Evolutionary conservation across 2,113 vertebrate species (phyloP).

Genomic region (Psettodes erumei): DNA sequence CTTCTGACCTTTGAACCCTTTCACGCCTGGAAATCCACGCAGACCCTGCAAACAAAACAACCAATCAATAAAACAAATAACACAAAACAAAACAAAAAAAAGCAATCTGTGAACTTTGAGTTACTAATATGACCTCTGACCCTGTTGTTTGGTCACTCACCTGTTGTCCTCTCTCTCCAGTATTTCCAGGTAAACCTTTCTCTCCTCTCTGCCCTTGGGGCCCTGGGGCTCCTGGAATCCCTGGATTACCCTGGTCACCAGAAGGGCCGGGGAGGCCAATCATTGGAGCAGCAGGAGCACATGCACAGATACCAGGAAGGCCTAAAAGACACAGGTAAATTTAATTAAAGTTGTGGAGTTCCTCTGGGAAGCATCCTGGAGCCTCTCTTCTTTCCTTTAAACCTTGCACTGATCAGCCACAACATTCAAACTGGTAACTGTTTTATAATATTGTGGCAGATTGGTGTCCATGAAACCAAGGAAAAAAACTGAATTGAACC

Average conservation of each 20-base stretch:
- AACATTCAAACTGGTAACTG: too few species aligned
- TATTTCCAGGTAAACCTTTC: conserved; percentile 70
- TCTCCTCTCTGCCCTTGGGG: conserved; percentile 60
- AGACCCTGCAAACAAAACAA: conserved; percentile 80
- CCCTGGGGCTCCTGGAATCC: conserved; percentile 57
- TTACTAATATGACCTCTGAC: neutral
- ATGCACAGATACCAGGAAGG: conserved; percentile 63
- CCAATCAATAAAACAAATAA: neutral
- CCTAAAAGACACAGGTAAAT: conserved; percentile 58
- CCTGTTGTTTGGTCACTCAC: conserved; percentile 54
- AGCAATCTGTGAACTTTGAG: neutral
- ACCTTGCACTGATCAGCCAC: too few species aligned
- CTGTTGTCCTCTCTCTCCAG: conserved; percentile 47
- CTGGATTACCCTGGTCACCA: conserved; percentile 34
- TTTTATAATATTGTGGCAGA: too few species aligned
- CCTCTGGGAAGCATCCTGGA: neutral
- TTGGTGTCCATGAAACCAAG: too few species aligned
- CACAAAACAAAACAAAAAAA: neutral
- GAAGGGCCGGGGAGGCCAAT: conserved; percentile 30
- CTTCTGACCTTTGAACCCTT: conserved; percentile 89
- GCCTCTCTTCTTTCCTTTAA: neutral
- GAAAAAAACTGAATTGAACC: too few species aligned
- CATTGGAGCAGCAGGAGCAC: conserved; percentile 2
- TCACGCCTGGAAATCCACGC: conserved; percentile 81
- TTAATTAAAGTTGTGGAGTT: neutral